Percentiles rank a stretch among this genome's conserved stretches.
Evolutionary conservation across 2,888 invertebrate genomes (phyloP).

Genomic region (Dioctria linearis): DNA sequence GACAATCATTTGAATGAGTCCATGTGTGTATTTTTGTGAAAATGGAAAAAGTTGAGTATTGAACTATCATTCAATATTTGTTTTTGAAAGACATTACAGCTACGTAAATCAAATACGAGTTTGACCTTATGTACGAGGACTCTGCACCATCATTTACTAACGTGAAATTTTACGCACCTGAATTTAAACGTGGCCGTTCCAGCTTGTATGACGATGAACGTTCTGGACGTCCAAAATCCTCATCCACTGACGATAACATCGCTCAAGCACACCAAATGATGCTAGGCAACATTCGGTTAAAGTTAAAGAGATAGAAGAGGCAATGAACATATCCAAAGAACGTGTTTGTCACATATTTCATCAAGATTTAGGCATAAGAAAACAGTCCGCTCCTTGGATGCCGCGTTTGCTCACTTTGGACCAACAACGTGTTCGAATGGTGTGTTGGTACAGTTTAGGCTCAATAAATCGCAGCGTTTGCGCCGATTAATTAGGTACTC

Average conservation of each 20-base stretch:
- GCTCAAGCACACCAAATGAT: too few species aligned
- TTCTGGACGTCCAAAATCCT: not conserved
- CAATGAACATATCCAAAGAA: not conserved
- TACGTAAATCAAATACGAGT: not conserved
- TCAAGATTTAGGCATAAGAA: too few species aligned
- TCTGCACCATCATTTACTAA: too few species aligned
- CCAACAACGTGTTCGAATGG: not conserved
- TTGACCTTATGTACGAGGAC: too few species aligned
- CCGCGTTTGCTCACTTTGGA: too few species aligned
- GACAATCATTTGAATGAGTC: too few species aligned
- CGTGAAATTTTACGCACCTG: not conserved
- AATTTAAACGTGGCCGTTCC: not conserved
- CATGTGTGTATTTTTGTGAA: too few species aligned
- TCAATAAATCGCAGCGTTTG: not conserved
- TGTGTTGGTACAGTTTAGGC: conserved; percentile 11
- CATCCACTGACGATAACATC: too few species aligned
- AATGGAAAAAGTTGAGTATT: too few species aligned
- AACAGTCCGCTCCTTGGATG: too few species aligned
- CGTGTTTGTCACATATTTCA: too few species aligned
- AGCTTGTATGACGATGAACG: not conserved
- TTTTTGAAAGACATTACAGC: not conserved
- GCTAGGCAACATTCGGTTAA: not conserved
- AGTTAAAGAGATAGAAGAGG: not conserved
- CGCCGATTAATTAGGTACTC: too few species aligned
- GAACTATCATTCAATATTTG: not conserved